Base-by-base conservation (phyloP, 2,797 vertebrate genomes). In the Phataginus tricuspis region DNA sequence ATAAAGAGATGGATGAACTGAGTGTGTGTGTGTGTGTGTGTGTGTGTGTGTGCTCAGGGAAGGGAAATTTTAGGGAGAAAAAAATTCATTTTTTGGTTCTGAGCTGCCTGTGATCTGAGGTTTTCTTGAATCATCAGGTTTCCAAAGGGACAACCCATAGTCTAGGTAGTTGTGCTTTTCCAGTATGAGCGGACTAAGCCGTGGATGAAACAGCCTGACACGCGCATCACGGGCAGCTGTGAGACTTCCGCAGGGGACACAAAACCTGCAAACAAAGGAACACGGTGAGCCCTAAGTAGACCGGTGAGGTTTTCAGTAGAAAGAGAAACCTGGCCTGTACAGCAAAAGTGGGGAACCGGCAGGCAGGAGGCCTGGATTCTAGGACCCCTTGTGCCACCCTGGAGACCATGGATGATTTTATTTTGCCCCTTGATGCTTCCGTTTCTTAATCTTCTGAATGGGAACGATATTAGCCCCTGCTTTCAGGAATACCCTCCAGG, bases 1-100 rank as follows among this genome's bases (percentile, higher is more conserved):
- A 82, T 66, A 61, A 90, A 90, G 96, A 95, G 94, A 88, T 37
- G 49, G 82, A 87, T 87, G 91, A 66, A 61, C 74, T 39, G n/a
- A 25, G 49, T 69, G 51, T 49, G 90, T 51, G 45, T 45, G 45
- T 45, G 45, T 45, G 42, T 45, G 45, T 45, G 45, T 45, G 42
- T 45, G 42, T 29, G 49, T 49, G 29, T 11, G 57, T 69, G n/a
- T 63, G 42, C 64, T 59, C 53, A 10, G 77, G 68, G 34, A 27
- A 94, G 39, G 77, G 66, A 59, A 4, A 18, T 69, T 87, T 77
- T 57, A 78, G 85, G 75, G 53, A 93, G 86, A 83, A 84, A 68
- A 83, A 83, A 49, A 77, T 85, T 91, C 85, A 91, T 75, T 80
- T 75, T 19, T 37, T 14, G 85, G 49, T 85, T 19, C 59, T 88